Evolutionary conservation across 2,888 invertebrate species (phyloP).

Genomic region (Pterobdella sp.): DNA sequence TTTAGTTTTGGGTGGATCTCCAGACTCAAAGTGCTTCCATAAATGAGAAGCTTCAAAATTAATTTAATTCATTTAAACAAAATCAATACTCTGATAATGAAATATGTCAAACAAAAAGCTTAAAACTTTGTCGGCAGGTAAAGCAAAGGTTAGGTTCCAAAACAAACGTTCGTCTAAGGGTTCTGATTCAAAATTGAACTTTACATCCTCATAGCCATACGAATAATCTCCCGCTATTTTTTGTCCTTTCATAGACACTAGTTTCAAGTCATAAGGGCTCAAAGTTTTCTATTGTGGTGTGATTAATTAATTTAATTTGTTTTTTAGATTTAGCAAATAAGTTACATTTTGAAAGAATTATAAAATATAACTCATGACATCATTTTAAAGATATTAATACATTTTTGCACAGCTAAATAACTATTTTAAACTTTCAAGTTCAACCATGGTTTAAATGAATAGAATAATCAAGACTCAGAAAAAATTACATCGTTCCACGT

Average conservation of each 20-base stretch:
- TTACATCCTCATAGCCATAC: background rate
- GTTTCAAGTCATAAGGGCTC: background rate
- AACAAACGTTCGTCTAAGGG: background rate
- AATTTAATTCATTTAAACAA: background rate
- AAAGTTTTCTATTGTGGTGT: background rate
- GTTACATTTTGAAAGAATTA: too few relatives aligned
- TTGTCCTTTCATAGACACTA: background rate
- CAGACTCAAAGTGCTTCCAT: slow-evolving; percentile 4
- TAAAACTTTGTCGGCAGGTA: background rate
- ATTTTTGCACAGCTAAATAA: too few relatives aligned
- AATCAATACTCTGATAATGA: background rate
- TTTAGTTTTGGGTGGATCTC: background rate
- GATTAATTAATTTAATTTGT: too few relatives aligned
- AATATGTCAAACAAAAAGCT: too few relatives aligned
- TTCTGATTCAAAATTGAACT: background rate
- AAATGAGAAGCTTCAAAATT: background rate
- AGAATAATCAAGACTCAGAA: too few relatives aligned
- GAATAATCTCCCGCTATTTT: background rate
- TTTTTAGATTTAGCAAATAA: too few relatives aligned
- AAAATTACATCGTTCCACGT: background rate
- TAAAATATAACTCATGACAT: too few relatives aligned
- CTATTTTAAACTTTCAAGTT: too few relatives aligned
- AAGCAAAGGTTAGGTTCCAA: background rate
- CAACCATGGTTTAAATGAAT: too few relatives aligned
- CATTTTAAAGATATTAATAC: too few relatives aligned